Conservation (phyloP, 2,888 invertebrate species). For the Ormyrus nitidulus region DNA sequence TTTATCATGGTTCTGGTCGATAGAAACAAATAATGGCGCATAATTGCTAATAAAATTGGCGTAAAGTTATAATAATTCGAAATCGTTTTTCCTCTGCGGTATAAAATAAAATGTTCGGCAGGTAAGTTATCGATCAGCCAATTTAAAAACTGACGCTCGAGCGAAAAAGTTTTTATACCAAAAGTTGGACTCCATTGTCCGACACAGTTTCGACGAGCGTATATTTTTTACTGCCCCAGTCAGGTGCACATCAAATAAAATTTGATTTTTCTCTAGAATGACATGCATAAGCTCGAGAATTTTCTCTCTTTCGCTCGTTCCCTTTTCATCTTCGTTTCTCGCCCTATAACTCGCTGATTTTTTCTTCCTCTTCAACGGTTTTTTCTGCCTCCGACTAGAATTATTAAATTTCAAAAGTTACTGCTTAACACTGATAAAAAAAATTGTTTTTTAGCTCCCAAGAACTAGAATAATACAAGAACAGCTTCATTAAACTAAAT, state of each 20-base stretch:
- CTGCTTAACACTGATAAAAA: neutral
- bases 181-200: slow-evolving; percentile 42
- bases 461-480: neutral
- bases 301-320: slow-evolving; percentile 23
- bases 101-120: slow-evolving; percentile 15
- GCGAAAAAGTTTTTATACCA: slow-evolving; percentile 33
- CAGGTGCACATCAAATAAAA: slow-evolving; percentile 48
- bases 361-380: neutral
- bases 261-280: slow-evolving; percentile 44
- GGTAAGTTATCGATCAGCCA: slow-evolving; percentile 40
- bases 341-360: neutral
- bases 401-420: neutral
- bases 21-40: too few relatives aligned
- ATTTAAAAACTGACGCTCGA: slow-evolving; percentile 38
- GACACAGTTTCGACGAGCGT: slow-evolving; percentile 33
- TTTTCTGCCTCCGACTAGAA: neutral
- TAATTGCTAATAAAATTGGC: too few relatives aligned
- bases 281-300: slow-evolving; percentile 21
- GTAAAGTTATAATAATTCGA: neutral
- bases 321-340: slow-evolving; percentile 5
- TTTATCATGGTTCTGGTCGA: too few relatives aligned
- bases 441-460: neutral
- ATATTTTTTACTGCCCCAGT: slow-evolving; percentile 45
- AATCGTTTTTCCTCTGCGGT: neutral
- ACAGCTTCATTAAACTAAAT: neutral